These are phyloP conservation scores for Aphis gossypii DNA, from an alignment of 1,140 invertebrate genomes.

Conservation along the genomic window DNA sequence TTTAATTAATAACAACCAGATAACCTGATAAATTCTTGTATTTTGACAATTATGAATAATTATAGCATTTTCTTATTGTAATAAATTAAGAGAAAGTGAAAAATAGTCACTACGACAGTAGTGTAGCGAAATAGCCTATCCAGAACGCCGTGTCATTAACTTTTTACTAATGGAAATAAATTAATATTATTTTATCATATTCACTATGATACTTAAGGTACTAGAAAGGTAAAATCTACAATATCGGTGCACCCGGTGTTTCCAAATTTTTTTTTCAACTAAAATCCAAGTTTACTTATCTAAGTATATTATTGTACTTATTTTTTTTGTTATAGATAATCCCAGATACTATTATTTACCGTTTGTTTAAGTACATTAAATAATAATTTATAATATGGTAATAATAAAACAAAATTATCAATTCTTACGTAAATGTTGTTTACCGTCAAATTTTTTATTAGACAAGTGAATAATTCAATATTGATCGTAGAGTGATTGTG, in stretches of 20 bases:
- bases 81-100: background rate
- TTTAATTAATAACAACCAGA: background rate
- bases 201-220: background rate
- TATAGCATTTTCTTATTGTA: background rate
- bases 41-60: background rate
- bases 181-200: background rate
- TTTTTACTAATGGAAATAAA: background rate
- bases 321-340: background rate
- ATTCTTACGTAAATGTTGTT: background rate
- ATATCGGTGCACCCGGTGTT: background rate
- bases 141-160: background rate
- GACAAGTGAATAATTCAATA: background rate
- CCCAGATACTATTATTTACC: background rate
- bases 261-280: background rate
- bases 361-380: background rate
- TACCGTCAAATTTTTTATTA: background rate
- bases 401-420: background rate
- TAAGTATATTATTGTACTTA: background rate
- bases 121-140: conserved; percentile 8
- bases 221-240: background rate
- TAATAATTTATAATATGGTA: background rate
- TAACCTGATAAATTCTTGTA: background rate
- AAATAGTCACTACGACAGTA: background rate
- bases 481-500: background rate
- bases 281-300: background rate